These are phyloP conservation scores for Monodelphis domestica DNA, from an alignment of 2,797 vertebrate genomes.

Conservation along the genomic window DNA sequence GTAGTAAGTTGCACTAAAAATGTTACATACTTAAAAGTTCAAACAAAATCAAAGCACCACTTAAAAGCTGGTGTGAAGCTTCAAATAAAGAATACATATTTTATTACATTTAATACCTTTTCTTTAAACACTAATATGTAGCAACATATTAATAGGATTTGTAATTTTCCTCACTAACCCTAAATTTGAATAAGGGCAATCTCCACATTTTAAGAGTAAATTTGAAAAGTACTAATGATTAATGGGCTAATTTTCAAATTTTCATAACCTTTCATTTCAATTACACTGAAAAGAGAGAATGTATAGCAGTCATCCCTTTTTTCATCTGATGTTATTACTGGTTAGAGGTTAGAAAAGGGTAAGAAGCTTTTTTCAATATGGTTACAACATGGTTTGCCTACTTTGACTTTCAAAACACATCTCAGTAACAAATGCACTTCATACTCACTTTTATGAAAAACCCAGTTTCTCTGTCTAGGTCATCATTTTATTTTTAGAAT, in stretches of 20 bases:
- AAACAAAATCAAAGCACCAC: slow-evolving; percentile 80
- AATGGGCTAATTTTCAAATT: slow-evolving; percentile 70
- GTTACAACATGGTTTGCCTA: slow-evolving; percentile 63
- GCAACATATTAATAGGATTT: slow-evolving; percentile 55
- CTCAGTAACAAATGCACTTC: slow-evolving; percentile 62
- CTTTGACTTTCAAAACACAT: slow-evolving; percentile 77
- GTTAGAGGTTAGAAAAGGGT: slow-evolving; percentile 64
- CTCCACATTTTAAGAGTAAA: slow-evolving; percentile 57
- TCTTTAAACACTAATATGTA: slow-evolving; percentile 74
- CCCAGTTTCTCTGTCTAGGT: slow-evolving; percentile 56
- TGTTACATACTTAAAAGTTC: slow-evolving; percentile 81
- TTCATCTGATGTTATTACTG: slow-evolving; percentile 63
- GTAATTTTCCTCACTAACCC: slow-evolving; percentile 24
- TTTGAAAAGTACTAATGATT: slow-evolving; percentile 46
- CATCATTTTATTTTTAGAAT: slow-evolving; percentile 69
- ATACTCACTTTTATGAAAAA: slow-evolving; percentile 24
- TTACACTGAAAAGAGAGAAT: slow-evolving; percentile 62
- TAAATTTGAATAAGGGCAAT: slow-evolving; percentile 63
- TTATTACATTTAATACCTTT: slow-evolving; percentile 77
- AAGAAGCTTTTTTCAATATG: no score
- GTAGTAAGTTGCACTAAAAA: slow-evolving; percentile 86
- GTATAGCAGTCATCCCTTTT: slow-evolving; percentile 46
- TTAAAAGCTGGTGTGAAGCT: slow-evolving; percentile 79
- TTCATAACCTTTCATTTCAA: slow-evolving; percentile 61
- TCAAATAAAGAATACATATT: slow-evolving; percentile 79